Percentiles rank a stretch among this genome's conserved stretches.
phyloP scores from a whole-genome alignment of 2,113 vertebrate species.

The Perca schrenkii region DNA sequence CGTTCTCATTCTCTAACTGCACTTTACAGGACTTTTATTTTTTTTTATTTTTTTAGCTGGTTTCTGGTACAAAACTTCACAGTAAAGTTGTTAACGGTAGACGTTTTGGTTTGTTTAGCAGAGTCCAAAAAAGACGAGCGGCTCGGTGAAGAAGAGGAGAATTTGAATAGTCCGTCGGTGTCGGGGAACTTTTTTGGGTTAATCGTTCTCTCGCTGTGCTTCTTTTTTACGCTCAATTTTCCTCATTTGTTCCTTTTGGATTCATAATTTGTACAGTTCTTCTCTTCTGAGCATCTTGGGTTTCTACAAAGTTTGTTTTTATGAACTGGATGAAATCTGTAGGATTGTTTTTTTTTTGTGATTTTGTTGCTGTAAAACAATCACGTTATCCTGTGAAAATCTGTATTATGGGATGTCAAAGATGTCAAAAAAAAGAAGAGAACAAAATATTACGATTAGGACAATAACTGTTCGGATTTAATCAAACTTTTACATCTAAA shows the following conservation, averaged over 20 bases:
- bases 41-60: constrained; percentile 4
- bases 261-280: background rate
- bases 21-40: constrained; percentile 76
- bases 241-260: background rate
- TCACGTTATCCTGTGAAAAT: too few species aligned
- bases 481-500: background rate
- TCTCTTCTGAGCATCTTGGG: background rate
- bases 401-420: background rate
- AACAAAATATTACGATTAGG: too few species aligned
- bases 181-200: too few species aligned
- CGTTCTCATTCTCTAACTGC: constrained; percentile 78
- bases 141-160: background rate
- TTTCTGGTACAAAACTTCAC: constrained; percentile 64
- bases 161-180: too few species aligned
- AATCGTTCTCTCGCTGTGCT: too few species aligned
- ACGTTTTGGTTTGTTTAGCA: constrained; percentile 26
- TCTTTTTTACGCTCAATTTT: background rate
- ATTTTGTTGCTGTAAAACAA: too few species aligned
- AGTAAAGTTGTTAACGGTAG: constrained; percentile 7
- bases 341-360: too few species aligned
- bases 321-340: too few species aligned
- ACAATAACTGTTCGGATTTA: background rate
- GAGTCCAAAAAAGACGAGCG: background rate
- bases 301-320: too few species aligned
- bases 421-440: background rate